Evolutionary conservation across 1,140 invertebrate genomes (phyloP).

Genomic region (Platyscapa corneri): DNA sequence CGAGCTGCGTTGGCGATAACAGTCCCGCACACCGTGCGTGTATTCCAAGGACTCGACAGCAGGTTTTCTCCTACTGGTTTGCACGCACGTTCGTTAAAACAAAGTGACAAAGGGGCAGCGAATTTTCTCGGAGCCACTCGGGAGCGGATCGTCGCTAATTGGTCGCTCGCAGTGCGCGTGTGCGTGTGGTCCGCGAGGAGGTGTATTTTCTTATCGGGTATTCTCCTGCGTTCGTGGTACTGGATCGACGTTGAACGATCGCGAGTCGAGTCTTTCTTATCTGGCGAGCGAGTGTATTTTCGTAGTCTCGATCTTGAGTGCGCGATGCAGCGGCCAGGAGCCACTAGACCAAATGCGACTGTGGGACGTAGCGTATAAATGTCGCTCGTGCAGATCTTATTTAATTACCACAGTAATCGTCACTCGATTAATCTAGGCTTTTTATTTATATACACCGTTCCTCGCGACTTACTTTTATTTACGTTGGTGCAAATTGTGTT

Average conservation of each 20-base stretch:
- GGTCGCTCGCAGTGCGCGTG: conserved; percentile 2
- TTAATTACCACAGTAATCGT: neutral
- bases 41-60: neutral
- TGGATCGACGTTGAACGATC: neutral
- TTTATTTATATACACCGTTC: neutral
- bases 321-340: neutral
- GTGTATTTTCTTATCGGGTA: neutral
- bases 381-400: neutral
- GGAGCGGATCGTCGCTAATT: conserved; percentile 43
- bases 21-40: neutral
- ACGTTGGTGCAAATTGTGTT: neutral
- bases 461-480: neutral
- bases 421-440: neutral
- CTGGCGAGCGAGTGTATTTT: neutral
- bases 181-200: conserved; percentile 55
- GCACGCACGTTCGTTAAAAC: neutral
- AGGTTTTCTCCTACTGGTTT: neutral
- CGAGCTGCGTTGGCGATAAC: neutral
- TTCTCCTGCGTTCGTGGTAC: neutral
- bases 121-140: conserved; percentile 8
- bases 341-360: neutral
- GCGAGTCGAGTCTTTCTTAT: neutral
- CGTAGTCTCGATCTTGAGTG: neutral
- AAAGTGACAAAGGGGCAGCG: neutral
- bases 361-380: too few relatives aligned